These are phyloP conservation scores for Himalopsyche kuldschensis DNA, from an alignment of 2,888 invertebrate genomes.

Conservation along the genomic window DNA sequence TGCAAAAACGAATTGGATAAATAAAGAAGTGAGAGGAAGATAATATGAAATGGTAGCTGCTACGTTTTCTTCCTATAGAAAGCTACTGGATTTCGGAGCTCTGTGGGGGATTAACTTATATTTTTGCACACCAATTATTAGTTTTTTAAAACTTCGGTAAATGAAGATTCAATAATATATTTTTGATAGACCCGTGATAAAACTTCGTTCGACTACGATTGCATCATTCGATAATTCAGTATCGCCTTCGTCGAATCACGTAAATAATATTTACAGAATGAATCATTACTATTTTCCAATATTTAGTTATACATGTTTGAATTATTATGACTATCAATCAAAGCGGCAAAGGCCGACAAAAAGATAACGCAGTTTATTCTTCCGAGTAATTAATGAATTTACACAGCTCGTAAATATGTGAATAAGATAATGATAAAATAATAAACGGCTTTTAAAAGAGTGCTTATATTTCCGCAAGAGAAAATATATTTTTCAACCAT, in stretches of 20 bases:
- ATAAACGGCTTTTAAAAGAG: too few relatives aligned
- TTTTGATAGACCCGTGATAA: too few relatives aligned
- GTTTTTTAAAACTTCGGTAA: too few relatives aligned
- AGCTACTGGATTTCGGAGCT: neutral
- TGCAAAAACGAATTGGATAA: conserved; percentile 1
- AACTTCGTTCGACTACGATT: too few relatives aligned
- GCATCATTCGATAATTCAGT: too few relatives aligned
- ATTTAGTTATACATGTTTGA: neutral
- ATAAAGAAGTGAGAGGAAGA: neutral
- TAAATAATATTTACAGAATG: neutral
- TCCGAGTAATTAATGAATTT: neutral
- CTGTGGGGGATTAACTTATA: neutral
- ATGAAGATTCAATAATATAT: too few relatives aligned
- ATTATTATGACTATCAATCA: neutral
- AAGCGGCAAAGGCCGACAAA: neutral
- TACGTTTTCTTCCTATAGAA: neutral
- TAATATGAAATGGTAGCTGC: neutral
- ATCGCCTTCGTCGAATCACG: too few relatives aligned
- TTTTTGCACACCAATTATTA: too few relatives aligned
- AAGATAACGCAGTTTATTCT: neutral
- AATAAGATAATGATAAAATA: too few relatives aligned
- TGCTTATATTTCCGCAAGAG: too few relatives aligned
- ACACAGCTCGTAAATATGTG: too few relatives aligned
- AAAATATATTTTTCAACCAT: too few relatives aligned
- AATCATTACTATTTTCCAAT: neutral